phyloP scores from a whole-genome alignment of 2,113 vertebrate genomes.

The Lophura nycthemera region DNA sequence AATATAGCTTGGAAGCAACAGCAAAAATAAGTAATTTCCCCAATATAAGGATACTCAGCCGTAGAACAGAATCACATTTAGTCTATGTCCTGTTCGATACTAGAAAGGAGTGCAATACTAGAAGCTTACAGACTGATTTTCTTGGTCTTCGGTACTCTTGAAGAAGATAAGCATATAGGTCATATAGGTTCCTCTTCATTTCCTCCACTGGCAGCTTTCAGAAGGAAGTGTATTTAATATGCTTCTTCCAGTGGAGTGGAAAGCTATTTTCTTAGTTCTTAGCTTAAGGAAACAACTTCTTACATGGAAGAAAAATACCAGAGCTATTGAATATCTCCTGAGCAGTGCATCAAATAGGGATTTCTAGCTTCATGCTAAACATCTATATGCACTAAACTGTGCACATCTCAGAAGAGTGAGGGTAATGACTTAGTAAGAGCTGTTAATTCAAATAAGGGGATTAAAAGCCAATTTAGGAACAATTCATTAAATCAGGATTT shows the following conservation, averaged over 20 bases:
- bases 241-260: not conserved
- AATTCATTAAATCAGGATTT: conserved; percentile 43
- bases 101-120: not conserved
- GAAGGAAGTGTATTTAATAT: not conserved
- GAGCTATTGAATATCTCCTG: not conserved
- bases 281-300: not conserved
- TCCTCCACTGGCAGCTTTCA: not conserved
- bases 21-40: not conserved
- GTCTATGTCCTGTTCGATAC: not conserved
- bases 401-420: not conserved
- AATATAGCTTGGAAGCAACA: not conserved
- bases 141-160: not conserved
- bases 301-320: not conserved
- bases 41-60: not conserved
- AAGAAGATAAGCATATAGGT: not conserved
- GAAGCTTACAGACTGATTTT: not conserved
- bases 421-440: conserved; percentile 29
- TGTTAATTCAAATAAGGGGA: conserved; percentile 38
- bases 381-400: not conserved
- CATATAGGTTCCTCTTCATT: not conserved
- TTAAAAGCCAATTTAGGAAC: conserved; percentile 34
- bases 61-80: not conserved
- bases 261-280: not conserved
- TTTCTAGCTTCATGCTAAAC: not conserved
- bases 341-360: not conserved